Evolutionary conservation across 2,888 invertebrate species (phyloP), one percentile per base, ranked within the genome.

Genomic region (Strigamia maritima): DNA sequence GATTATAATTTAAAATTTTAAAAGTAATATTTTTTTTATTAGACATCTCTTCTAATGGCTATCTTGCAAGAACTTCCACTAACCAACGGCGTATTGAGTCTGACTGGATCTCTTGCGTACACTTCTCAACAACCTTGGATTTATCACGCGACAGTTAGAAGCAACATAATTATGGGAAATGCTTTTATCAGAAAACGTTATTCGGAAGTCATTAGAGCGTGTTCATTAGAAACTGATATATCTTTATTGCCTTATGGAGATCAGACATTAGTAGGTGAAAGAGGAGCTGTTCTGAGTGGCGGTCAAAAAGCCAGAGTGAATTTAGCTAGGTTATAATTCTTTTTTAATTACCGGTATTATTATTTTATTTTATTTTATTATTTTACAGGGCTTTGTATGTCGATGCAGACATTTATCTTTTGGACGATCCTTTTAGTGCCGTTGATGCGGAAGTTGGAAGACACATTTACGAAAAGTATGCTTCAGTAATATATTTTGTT

Each of bases 131-230:
- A 93, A 83, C 91, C 94, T 0, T 95, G 94, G 94, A 88, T 91
- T 38, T 88, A 90, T 82, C 89, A 90, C 75, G 89, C 89, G 1
- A 93, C 93, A 81, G 92, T 98, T 0, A 89, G 94, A 12, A 95
- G 97, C 84, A 98, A 98, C 86, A 94, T 98, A 81, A 86, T 96
- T 1, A 98, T 98, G 86, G 97, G 97, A 0, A 90, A 89, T 83
- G 88, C 90, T 81, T 90, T 87, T 82, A 88, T 90, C 80, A 85
- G 87, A 31, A 86, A 86, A 75, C 87, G 87, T 81, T 91, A 88
- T 82, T 84, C 86, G 44, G 83, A 82, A 82, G 85, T 84, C 89
- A 85, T 82, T 92, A 94, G 38, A 35, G 80, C 78, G 28, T 80
- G 80, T 49, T 79, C 79, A 1, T 74, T 79, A 12, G 44, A 79